Conservation (phyloP, 23 tunicate species). For the Oikopleura albicans region DNA sequence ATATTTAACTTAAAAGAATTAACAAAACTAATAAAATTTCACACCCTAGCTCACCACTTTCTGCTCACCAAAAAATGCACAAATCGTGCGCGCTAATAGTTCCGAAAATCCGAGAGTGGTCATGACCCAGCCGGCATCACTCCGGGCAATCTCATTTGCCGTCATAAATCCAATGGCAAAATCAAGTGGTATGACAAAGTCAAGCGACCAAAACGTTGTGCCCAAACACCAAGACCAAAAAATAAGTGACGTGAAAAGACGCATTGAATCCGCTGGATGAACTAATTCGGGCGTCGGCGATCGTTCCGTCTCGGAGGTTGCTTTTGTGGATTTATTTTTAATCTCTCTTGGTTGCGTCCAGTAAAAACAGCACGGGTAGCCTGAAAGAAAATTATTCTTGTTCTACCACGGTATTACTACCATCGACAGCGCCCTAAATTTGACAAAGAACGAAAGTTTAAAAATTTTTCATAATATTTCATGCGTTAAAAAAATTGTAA, state of each 20-base stretch:
- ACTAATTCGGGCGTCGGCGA: neutral
- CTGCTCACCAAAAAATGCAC: neutral
- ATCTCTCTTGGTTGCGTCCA: neutral
- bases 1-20: no score
- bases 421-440: no score
- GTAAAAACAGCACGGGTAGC: neutral
- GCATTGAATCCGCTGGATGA: conserved; percentile 9
- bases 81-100: neutral
- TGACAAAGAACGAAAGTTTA: no score
- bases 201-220: conserved; percentile 5
- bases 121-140: neutral
- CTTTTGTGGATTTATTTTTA: neutral
- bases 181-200: conserved; percentile 13
- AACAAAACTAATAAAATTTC: neutral
- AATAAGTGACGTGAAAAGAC: neutral
- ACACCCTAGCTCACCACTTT: neutral
- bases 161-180: conserved; percentile 7
- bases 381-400: no score
- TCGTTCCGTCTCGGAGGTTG: neutral
- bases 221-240: neutral
- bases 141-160: neutral
- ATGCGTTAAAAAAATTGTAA: no score
- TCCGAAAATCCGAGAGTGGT: neutral
- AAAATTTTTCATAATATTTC: no score
- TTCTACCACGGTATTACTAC: no score